Evolutionary conservation across 1,140 invertebrate genomes (phyloP), one percentile per base, ranked within the genome.

Genomic region (Potamilus streckersoni): DNA sequence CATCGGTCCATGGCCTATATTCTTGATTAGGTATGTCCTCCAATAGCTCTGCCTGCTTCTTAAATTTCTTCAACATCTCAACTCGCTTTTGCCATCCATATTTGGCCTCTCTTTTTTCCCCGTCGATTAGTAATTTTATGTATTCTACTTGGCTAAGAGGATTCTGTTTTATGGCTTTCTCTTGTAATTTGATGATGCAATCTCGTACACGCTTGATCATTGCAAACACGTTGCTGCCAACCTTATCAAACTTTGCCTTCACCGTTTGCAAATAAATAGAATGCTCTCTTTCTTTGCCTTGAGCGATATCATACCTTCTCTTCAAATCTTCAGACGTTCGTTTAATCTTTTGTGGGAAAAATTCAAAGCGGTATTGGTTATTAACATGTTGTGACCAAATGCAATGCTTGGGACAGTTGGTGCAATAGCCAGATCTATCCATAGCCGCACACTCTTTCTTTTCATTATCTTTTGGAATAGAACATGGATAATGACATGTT

Each of bases 401-500:
- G 38, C 71, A 79, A 61, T 56, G 61, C 31, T 71, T 60, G 16
- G 68, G 61, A 71, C 73, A 74, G 23, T n/a, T 17, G 55, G 23
- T 79, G 31, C 68, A 73, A 59, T 69, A 64, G 31, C 76, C 72
- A 69, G 71, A 49, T 14, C 12, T 60, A 55, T 27, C 2, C 56
- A 60, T 64, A n/a, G 73, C 65, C 16, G 19, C 17, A 69, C 73
- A 74, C 12, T 38, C 61, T 14, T 19, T 62, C 68, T 68, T 74
- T 4, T 68, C 31, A 4, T 58, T 13, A 67, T 74, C 65, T 20
- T 68, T 38, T 55, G 73, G 57, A 62, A 49, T 55, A 2, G 56
- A 6, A 63, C 79, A 80, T 8, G n/a, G 69, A 49, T 49, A 17
- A 60, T 79, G 79, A 71, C 79, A 80, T 8, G 79, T 79, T 5